Conservation (phyloP, 2,888 invertebrate species). For the Drosophila parthenogenetica region DNA sequence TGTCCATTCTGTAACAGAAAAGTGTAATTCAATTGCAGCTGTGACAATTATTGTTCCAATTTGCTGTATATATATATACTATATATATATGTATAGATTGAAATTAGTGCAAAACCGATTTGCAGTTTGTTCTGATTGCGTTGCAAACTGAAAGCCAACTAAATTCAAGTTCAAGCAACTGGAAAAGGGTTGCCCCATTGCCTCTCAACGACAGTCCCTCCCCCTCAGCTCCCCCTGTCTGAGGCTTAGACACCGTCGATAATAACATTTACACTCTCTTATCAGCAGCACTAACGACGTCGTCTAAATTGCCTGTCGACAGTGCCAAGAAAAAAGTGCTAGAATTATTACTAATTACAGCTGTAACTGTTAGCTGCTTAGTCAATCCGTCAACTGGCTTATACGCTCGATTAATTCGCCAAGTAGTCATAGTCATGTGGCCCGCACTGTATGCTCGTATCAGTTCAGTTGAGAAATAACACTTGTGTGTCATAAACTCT, state of each 20-base stretch:
- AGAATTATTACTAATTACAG: slow-evolving; percentile 22
- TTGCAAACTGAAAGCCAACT: slow-evolving; percentile 62
- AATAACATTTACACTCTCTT: slow-evolving; percentile 54
- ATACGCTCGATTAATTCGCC: background rate
- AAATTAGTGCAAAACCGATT: slow-evolving; percentile 22
- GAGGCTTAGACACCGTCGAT: slow-evolving; percentile 36
- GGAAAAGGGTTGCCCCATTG: slow-evolving; percentile 46
- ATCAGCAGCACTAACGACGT: slow-evolving; percentile 26
- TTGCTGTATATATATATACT: slow-evolving; percentile 7
- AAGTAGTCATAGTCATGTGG: slow-evolving; percentile 1
- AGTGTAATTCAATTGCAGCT: slow-evolving; percentile 27
- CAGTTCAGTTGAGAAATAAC: background rate
- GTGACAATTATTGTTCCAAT: slow-evolving; percentile 10
- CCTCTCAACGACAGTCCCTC: background rate
- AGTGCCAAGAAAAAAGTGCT: slow-evolving; percentile 2
- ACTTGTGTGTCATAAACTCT: slow-evolving; percentile 16
- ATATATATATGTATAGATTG: slow-evolving; percentile 4
- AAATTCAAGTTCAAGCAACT: slow-evolving; percentile 48
- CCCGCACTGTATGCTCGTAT: background rate
- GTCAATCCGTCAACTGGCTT: background rate
- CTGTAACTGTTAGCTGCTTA: background rate
- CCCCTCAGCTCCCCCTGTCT: slow-evolving; percentile 4
- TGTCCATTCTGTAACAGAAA: slow-evolving; percentile 86
- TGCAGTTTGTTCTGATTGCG: slow-evolving; percentile 46
- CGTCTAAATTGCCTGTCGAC: slow-evolving; percentile 9